These are phyloP conservation scores for Accipiter virgatus DNA, from an alignment of 2,113 vertebrate species.

Conservation along the genomic window DNA sequence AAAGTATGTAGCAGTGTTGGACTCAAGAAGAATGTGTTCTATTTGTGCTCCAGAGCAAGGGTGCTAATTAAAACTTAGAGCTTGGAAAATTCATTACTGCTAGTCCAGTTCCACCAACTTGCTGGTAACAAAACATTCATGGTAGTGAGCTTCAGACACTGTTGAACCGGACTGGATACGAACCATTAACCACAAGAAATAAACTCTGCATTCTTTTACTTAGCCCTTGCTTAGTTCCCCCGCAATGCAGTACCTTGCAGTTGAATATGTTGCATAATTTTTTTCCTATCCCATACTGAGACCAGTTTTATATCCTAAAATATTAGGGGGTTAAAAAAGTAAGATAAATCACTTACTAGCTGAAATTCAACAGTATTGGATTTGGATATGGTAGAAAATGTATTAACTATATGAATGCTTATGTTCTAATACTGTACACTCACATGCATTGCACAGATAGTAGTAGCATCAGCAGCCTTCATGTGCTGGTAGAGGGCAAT, in stretches of 20 bases:
- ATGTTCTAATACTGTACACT: not conserved
- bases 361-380: not conserved
- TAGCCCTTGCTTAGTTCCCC: not conserved
- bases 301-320: not conserved
- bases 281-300: not conserved
- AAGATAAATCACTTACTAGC: not conserved
- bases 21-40: not conserved
- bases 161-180: not conserved
- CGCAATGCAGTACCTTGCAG: not conserved
- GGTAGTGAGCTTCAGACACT: not conserved
- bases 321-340: not conserved
- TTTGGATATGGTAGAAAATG: not conserved
- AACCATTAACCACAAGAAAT: not conserved
- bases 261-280: rapidly evolving
- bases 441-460: not conserved
- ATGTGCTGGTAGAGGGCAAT: not conserved
- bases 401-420: not conserved
- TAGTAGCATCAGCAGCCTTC: not conserved
- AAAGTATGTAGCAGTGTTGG: not conserved
- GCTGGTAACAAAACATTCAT: not conserved
- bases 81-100: not conserved
- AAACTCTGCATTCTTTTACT: not conserved
- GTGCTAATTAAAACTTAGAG: not conserved
- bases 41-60: not conserved
- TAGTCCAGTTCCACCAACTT: not conserved